Evolutionary conservation across 2,113 vertebrate genomes (phyloP).

Genomic region (Collichthys lucidus): DNA sequence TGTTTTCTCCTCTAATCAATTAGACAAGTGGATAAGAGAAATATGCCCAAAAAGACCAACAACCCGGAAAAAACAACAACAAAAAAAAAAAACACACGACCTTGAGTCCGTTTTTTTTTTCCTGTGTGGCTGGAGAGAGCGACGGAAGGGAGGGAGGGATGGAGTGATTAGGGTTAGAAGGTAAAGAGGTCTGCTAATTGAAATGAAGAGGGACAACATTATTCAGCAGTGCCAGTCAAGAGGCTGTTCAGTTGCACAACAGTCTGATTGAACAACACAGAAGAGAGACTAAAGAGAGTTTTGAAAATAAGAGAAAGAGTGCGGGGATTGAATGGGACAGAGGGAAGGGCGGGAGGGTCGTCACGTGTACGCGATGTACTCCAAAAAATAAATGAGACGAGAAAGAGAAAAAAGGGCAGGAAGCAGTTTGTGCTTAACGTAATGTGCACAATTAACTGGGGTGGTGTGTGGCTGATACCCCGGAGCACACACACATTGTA

Average conservation of each 20-base stretch:
- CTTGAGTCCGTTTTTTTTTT: constrained; percentile 56
- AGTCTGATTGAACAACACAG: constrained; percentile 89
- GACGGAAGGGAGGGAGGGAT: constrained; percentile 39
- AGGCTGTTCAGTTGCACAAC: constrained; percentile 89
- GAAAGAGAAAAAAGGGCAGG: neutral
- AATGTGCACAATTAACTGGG: constrained; percentile 11
- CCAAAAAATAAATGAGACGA: constrained; percentile 27
- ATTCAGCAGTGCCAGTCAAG: constrained; percentile 90
- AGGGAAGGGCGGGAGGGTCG: neutral
- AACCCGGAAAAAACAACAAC: neutral
- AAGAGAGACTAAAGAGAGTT: constrained; percentile 64
- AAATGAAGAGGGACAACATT: constrained; percentile 93
- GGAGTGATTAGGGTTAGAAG: constrained; percentile 70
- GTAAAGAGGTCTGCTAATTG: constrained; percentile 90
- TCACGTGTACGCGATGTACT: neutral
- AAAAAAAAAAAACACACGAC: constrained; percentile 47
- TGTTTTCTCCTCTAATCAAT: constrained; percentile 75
- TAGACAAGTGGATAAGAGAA: constrained; percentile 64
- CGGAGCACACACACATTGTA: neutral
- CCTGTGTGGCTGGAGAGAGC: constrained; percentile 18
- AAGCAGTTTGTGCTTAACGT: constrained; percentile 1
- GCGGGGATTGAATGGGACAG: neutral
- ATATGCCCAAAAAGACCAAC: constrained; percentile 54
- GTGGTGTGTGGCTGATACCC: neutral
- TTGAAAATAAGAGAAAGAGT: constrained; percentile 51